These are phyloP conservation scores for Ischnura elegans DNA, from an alignment of 2,888 invertebrate genomes.

Conservation along the genomic window DNA sequence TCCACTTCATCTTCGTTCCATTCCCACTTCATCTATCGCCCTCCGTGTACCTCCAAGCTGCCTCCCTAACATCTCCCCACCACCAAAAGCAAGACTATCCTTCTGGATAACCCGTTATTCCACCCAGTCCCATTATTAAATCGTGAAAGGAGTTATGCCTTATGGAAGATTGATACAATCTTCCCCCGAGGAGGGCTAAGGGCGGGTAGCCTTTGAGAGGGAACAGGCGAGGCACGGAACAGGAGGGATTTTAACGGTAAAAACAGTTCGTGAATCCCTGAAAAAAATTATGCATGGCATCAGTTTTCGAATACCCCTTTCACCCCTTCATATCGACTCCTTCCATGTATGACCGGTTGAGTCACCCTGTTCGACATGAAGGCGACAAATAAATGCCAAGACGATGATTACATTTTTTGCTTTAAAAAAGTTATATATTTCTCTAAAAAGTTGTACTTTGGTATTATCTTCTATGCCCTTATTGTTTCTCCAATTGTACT, in stretches of 20 bases:
- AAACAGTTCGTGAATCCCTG: not conserved
- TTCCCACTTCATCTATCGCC: not conserved
- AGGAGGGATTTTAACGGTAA: not conserved
- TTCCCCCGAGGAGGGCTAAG: not conserved
- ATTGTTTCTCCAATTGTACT: too few species aligned
- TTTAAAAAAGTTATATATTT: too few species aligned
- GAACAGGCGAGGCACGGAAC: not conserved
- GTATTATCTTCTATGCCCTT: too few species aligned
- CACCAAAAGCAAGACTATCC: not conserved
- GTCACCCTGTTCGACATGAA: not conserved
- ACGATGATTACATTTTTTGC: too few species aligned
- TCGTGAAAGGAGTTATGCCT: conserved; percentile 58
- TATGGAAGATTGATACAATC: conserved; percentile 48
- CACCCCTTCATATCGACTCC: not conserved
- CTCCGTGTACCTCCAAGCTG: not conserved
- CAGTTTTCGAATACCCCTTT: not conserved
- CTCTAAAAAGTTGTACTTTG: too few species aligned
- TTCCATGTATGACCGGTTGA: not conserved
- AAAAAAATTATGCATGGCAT: not conserved
- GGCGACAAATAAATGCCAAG: not conserved
- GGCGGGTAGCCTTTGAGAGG: not conserved
- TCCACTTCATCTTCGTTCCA: not conserved
- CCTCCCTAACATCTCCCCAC: not conserved
- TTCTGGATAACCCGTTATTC: conserved; percentile 45
- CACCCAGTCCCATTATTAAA: conserved; percentile 49